Evolutionary conservation across 1,140 invertebrate species (phyloP), one percentile per base, ranked within the genome.

Genomic region (Drosophila serrata): DNA sequence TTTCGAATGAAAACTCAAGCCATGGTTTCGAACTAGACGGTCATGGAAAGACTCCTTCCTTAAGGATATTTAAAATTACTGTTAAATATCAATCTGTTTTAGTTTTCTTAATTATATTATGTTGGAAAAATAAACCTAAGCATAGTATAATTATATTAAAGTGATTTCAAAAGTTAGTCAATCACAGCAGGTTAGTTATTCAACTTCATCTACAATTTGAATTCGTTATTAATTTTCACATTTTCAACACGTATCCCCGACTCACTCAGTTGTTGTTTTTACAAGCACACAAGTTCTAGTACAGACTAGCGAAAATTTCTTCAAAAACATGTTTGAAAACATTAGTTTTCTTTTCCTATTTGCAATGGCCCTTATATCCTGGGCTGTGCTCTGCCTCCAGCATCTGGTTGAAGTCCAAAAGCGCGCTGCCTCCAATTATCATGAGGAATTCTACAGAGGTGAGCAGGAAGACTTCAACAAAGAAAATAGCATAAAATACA

Each of bases 271-370:
- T 64, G 48, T 53, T 56, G 63, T 55, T 74, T 76, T 57, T 59
- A 76, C 49, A 45, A 22, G 19, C 31, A 67, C 42, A 53, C 19
- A 55, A 31, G 64, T 70, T 67, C 4, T 9, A 46, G 4, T 7
- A 51, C 27, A 27, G 4, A 12, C 5, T 12, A 37, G 17, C 22
- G 68, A 69, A 49, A 68, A 63, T 70, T 51, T 58, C 9, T 27
- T 27, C 13, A 35, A 39, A 53, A 81, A 42, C 55, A 88, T 88
- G 84, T 81, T 88, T 60, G 63, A 90, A 45, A 69, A 39, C 77
- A 81, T 90, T 55, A 90, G 73, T 81, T 64, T 78, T 56, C 42
- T 75, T 24, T 87, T 88, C 42, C 59, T 88, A 17, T 43, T 45
- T 24, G 72, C 76, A 19, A 49, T 88, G 58, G 84, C 80, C 17